Conservation (phyloP, 2,888 invertebrate genomes). For the Cephus spinipes region DNA sequence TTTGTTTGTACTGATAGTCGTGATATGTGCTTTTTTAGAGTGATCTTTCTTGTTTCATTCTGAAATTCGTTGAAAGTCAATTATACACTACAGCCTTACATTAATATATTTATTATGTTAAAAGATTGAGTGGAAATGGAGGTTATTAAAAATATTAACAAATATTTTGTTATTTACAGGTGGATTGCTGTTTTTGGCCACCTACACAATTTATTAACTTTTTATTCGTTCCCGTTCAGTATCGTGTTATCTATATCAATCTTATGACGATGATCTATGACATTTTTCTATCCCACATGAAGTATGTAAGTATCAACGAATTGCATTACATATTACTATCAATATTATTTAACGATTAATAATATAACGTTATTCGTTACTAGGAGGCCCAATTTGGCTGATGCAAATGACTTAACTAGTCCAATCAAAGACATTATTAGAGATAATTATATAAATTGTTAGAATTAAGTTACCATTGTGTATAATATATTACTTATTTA, state of each 20-base stretch:
- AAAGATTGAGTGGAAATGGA: background rate
- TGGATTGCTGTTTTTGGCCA: slow-evolving; percentile 93
- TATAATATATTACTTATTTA: background rate
- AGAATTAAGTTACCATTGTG: background rate
- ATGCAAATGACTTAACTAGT: slow-evolving; percentile 5
- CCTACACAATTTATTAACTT: slow-evolving; percentile 93
- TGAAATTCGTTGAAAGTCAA: background rate
- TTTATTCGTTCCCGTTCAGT: slow-evolving; percentile 81
- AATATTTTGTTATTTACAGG: slow-evolving; percentile 70
- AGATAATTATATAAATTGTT: background rate
- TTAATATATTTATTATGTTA: background rate
- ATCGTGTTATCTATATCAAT: slow-evolving; percentile 90
- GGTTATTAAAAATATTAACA: too few species aligned
- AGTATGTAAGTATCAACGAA: slow-evolving; percentile 71
- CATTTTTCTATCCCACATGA: slow-evolving; percentile 88
- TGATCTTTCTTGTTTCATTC: background rate
- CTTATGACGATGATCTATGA: slow-evolving; percentile 88
- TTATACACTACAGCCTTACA: background rate
- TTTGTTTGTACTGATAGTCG: background rate
- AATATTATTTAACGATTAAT: background rate
- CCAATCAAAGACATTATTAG: background rate
- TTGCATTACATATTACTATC: background rate
- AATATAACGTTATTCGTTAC: background rate
- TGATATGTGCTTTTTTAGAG: background rate
- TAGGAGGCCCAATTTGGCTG: slow-evolving; percentile 20